A percentile compares a stretch with the other conserved stretches of the same genome.
Evolutionary conservation across 2,888 invertebrate species (phyloP).

Genomic region (Orchestes rusci): DNA sequence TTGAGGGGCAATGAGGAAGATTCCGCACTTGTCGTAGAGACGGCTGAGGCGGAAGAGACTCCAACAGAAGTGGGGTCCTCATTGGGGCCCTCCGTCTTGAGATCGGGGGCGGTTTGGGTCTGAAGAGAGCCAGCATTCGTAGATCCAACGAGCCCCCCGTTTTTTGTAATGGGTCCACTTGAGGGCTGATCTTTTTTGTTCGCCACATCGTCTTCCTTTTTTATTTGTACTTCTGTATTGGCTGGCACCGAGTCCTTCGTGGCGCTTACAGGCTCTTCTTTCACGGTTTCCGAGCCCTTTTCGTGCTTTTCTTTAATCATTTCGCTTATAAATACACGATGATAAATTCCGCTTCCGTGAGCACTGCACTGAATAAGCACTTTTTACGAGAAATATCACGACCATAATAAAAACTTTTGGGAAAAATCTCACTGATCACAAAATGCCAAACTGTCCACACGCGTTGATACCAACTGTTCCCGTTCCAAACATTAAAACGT

Average conservation of each 20-base stretch:
- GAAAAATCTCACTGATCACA: conserved; percentile 46
- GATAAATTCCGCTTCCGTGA: conserved; percentile 39
- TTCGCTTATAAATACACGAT: conserved; percentile 32
- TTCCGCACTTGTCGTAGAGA: conserved; percentile 27
- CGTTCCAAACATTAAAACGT: conserved; percentile 29
- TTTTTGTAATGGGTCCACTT: conserved; percentile 40
- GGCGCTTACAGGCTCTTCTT: conserved; percentile 44
- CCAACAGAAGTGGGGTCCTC: conserved; percentile 23
- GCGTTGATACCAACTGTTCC: conserved; percentile 43
- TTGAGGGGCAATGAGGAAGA: conserved; percentile 36
- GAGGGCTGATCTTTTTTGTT: conserved; percentile 41
- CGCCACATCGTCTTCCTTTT: conserved; percentile 41
- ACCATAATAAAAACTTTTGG: conserved; percentile 44
- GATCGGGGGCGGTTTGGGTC: conserved; percentile 37
- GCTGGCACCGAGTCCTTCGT: conserved; percentile 41
- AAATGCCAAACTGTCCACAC: conserved; percentile 48
- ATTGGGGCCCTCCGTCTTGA: conserved; percentile 36
- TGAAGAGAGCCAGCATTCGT: conserved; percentile 42
- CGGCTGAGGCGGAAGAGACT: too few species aligned
- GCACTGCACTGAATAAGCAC: conserved; percentile 39
- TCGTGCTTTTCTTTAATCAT: conserved; percentile 48
- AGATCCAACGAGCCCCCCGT: conserved; percentile 44
- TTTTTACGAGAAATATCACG: conserved; percentile 37
- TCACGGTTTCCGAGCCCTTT: conserved; percentile 43
- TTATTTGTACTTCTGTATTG: conserved; percentile 40